Base-by-base conservation (phyloP, 2,888 invertebrate genomes). In the Lissonota sp. region DNA sequence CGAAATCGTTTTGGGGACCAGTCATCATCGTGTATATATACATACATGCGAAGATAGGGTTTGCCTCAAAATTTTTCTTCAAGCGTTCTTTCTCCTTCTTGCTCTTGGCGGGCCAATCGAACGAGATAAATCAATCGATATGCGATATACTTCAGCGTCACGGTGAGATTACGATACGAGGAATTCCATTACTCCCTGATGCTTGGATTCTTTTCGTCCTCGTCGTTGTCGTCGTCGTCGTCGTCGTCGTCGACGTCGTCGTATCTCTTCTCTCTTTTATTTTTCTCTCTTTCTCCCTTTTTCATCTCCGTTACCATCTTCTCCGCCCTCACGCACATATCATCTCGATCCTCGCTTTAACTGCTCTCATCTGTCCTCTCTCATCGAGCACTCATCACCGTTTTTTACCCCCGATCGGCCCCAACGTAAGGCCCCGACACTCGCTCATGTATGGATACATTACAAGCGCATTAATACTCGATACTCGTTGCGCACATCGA, bases 61-160 rank as follows among this genome's bases (percentile, higher is more conserved):
- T 64, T 64, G 74, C 66, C 49, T 66, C 10, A 58, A 74, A 74
- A 66, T 51, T 74, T 74, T 74, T 58, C 74, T 74, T 67, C 66
- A 37, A 72, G 44, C 26, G 55, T 63, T 63, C 16, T 60, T 62
- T 73, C 69, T 12, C 55, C 44, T 14, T 62, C 69, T 74, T 64
- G 7, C 49, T 58, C 66, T 49, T 72, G 66, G 62, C 66, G 63
- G 85, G 71, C 85, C 84, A 86, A 89, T 89, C 89, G 87, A 83
- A 82, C 85, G 87, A 90, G 90, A 90, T 90, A 90, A 91, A 91
- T 91, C 90, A 91, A 90, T 90, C 90, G 89, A 88, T 90, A 90
- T 88, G 81, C 89, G 88, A 87, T 88, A 87, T 88, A 84, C 85
- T 86, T 85, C 85, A 86, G 86, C 86, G 88, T 88, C 84, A 84